These are phyloP conservation scores for Pseudonaja textilis DNA, from an alignment of 2,113 vertebrate species.

Conservation along the genomic window DNA sequence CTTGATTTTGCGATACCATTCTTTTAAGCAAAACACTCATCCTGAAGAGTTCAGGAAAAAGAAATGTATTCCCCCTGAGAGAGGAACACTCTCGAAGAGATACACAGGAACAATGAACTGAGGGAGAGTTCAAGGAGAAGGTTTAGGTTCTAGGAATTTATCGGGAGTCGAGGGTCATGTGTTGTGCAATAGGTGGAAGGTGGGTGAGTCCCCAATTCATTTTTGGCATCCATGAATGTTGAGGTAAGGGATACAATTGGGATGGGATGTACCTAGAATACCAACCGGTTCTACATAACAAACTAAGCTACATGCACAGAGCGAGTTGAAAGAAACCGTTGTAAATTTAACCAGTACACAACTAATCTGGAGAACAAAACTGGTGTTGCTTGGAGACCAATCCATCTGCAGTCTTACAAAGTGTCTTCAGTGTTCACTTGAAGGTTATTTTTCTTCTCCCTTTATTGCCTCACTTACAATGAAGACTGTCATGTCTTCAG, in stretches of 20 bases:
- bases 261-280: background rate
- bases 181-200: background rate
- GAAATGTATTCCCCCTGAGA: background rate
- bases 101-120: background rate
- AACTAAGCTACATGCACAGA: background rate
- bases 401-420: background rate
- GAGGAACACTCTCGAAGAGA: background rate
- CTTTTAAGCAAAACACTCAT: constrained; percentile 6
- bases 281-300: background rate
- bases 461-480: background rate
- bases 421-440: background rate
- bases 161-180: background rate
- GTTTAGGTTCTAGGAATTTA: background rate
- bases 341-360: background rate
- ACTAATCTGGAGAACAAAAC: background rate
- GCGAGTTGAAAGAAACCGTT: background rate
- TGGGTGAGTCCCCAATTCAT: too few relatives aligned
- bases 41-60: background rate
- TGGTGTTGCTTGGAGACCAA: background rate
- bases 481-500: background rate
- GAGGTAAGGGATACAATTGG: background rate
- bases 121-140: background rate
- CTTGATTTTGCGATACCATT: background rate
- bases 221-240: background rate
- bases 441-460: background rate